Evolutionary conservation across 2,888 invertebrate species (phyloP), one percentile per base, ranked within the genome.

Genomic region (Taenaris catops): DNA sequence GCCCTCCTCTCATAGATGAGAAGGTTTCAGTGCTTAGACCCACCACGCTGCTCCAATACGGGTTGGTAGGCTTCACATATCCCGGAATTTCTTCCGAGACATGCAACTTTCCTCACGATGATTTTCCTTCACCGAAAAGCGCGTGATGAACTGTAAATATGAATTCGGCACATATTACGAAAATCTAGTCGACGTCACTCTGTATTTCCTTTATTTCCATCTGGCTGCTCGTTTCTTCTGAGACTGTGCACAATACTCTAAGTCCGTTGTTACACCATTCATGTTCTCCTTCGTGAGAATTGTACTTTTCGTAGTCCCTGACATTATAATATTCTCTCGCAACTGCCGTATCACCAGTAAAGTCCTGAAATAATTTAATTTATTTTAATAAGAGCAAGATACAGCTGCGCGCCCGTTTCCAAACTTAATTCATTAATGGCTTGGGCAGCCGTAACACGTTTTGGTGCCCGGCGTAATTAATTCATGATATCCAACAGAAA

Each of bases 221-320:
- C 46, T 81, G 72, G 47, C 80, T 80, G 43, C 48, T 64, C 17
- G 78, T 79, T 51, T 83, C 81, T 41, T 84, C 83, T 1, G 63
- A 50, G 8, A 84, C 63, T 1, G 63, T 49, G 24, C 58, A 50
- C 45, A 80, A 61, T 6, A 33, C 19, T n/a, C n/a, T n/a, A n/a
- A n/a, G n/a, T 4, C 39, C 29, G 8, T 34, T 53, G 12, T 46
- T 33, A 23, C 9, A 31, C 24, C 32, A 32, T 1, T 34, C 25
- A 45, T 36, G 24, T 46, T 37, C 39, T 32, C 39, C 46, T 48
- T 20, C 59, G 53, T 43, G 51, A 44, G 6, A 41, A 34, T 4
- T 32, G 37, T 19, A 19, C 8, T 21, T 28, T 9, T 25, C 34
- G 10, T 18, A 23, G 10, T 36, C 25, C 40, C 33, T 6, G 45